Evolutionary conservation across 2,797 vertebrate species (phyloP).

Genomic region (Champsocephalus gunnari): DNA sequence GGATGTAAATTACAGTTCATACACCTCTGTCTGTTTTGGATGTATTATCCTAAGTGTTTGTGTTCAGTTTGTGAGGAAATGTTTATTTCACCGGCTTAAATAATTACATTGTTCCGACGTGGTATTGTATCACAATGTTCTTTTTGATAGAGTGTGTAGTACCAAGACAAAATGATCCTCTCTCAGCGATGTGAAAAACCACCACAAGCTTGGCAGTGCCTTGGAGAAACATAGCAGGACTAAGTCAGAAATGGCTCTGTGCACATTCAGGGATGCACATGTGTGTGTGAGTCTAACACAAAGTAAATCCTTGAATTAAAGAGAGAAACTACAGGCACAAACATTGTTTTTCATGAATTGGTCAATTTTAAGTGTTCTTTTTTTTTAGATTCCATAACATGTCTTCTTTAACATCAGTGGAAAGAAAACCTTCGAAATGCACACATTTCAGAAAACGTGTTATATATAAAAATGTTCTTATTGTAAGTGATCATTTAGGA

Average conservation of each 20-base stretch:
- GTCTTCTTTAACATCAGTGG: too few species aligned
- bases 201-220: background rate
- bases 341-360: too few species aligned
- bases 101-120: slow-evolving; percentile 12
- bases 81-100: slow-evolving; percentile 1
- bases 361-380: too few species aligned
- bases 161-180: slow-evolving; percentile 11
- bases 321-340: too few species aligned
- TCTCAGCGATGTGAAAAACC: slow-evolving; percentile 15
- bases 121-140: background rate
- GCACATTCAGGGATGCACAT: background rate
- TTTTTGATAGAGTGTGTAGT: background rate
- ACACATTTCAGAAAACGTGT: too few species aligned
- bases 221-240: background rate
- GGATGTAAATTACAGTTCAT: slow-evolving; percentile 48
- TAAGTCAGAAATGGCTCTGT: background rate
- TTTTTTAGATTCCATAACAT: too few species aligned
- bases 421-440: too few species aligned
- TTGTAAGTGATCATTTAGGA: too few species aligned
- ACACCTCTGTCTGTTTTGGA: slow-evolving; percentile 33
- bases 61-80: slow-evolving; percentile 40
- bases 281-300: background rate
- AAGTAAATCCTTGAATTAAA: background rate
- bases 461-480: too few species aligned
- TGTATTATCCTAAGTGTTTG: slow-evolving; percentile 43